Evolutionary conservation across 2,113 vertebrate genomes (phyloP).

Genomic region (Spilogale gracilis): DNA sequence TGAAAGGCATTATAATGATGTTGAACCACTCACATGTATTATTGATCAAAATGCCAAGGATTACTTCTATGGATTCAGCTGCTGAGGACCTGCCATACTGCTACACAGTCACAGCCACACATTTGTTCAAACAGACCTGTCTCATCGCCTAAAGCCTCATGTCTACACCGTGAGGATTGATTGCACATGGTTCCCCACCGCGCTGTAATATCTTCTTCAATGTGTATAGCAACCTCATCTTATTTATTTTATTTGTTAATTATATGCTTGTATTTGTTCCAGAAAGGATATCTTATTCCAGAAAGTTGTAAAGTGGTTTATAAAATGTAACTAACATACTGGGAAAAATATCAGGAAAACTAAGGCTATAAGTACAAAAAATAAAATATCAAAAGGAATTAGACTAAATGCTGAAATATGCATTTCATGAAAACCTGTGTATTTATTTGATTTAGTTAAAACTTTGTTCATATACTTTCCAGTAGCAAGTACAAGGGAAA

Average conservation of each 20-base stretch:
- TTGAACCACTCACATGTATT: not conserved
- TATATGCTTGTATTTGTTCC: not conserved
- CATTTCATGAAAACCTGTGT: not conserved
- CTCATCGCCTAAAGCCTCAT: not conserved
- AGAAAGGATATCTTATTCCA: not conserved
- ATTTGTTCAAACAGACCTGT: not conserved
- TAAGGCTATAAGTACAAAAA: not conserved
- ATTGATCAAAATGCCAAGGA: not conserved
- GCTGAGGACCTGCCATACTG: not conserved
- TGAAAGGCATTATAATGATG: not conserved
- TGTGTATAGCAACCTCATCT: not conserved
- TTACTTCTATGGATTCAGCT: not conserved
- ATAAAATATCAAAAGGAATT: not conserved
- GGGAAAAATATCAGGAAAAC: not conserved
- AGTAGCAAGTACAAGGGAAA: not conserved
- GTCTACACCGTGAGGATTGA: not conserved
- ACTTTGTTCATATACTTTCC: not conserved
- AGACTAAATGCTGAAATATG: not conserved
- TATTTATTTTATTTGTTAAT: not conserved
- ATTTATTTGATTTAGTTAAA: not conserved
- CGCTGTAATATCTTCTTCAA: not conserved
- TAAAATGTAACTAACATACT: not conserved
- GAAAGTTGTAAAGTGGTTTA: not conserved
- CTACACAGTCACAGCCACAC: not conserved
- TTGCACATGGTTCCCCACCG: not conserved